phyloP scores from a whole-genome alignment of 2,888 invertebrate genomes.

The Nebria salina region DNA sequence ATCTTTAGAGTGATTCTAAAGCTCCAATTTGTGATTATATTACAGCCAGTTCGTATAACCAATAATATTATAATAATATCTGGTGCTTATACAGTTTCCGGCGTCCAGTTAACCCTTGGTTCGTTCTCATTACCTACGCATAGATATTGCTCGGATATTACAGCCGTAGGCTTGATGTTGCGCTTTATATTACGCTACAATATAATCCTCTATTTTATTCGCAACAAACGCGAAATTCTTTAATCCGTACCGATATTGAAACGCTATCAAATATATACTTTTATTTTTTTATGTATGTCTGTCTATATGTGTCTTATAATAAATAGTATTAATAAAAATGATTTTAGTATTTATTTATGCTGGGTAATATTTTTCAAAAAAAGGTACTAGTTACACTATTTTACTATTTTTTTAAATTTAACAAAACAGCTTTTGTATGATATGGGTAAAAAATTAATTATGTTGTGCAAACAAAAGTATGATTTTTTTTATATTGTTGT shows the following conservation, averaged over 20 bases:
- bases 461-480: too few species aligned
- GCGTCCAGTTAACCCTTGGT: not conserved
- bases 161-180: not conserved
- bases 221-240: not conserved
- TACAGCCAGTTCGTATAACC: not conserved
- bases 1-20: not conserved
- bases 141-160: not conserved
- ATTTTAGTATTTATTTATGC: too few species aligned
- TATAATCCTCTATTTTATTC: not conserved
- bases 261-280: not conserved
- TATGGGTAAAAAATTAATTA: too few species aligned
- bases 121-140: not conserved
- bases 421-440: too few species aligned
- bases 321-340: too few species aligned
- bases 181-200: not conserved
- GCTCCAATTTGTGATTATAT: not conserved
- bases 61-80: conserved; percentile 1
- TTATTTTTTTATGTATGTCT: too few species aligned
- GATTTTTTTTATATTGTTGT: too few species aligned
- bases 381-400: too few species aligned
- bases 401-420: too few species aligned
- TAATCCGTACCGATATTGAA: not conserved
- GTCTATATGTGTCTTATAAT: too few species aligned
- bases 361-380: too few species aligned
- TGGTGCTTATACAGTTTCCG: not conserved